These are phyloP conservation scores for Aplysia californica DNA, from an alignment of 1,140 invertebrate species.

Conservation along the genomic window DNA sequence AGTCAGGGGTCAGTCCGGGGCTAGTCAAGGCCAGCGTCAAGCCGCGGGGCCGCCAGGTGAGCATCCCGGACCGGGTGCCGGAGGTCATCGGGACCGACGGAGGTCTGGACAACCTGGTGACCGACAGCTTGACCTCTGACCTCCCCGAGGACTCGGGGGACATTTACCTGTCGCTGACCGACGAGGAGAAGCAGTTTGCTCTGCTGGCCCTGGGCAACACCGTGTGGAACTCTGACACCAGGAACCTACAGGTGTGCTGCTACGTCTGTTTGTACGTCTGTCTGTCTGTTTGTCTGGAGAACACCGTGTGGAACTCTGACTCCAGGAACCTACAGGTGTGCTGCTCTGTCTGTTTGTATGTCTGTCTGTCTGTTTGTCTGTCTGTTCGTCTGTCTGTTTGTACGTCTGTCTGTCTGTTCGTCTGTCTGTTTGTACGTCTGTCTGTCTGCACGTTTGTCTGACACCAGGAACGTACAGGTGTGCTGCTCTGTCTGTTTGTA, in stretches of 20 bases:
- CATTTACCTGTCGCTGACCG: conserved; percentile 38
- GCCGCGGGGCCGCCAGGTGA: conserved; percentile 25
- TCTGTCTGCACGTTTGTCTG: no score
- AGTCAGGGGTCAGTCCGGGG: not conserved
- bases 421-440: no score
- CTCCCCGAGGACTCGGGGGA: conserved; percentile 21
- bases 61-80: conserved; percentile 42
- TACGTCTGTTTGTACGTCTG: not conserved
- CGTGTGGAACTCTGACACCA: conserved; percentile 53
- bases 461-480: no score
- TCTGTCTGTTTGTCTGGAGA: no score
- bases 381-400: no score
- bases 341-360: no score
- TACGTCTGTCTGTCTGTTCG: no score
- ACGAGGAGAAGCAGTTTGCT: conserved; percentile 60
- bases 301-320: no score
- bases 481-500: no score
- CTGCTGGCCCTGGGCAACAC: conserved; percentile 60
- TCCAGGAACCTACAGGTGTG: no score
- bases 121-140: conserved; percentile 39
- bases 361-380: no score
- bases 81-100: conserved; percentile 59
- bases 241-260: conserved; percentile 41
- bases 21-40: not conserved
- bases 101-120: conserved; percentile 50